phyloP scores from a whole-genome alignment of 1,140 invertebrate species.

The Centruroides vittatus region DNA sequence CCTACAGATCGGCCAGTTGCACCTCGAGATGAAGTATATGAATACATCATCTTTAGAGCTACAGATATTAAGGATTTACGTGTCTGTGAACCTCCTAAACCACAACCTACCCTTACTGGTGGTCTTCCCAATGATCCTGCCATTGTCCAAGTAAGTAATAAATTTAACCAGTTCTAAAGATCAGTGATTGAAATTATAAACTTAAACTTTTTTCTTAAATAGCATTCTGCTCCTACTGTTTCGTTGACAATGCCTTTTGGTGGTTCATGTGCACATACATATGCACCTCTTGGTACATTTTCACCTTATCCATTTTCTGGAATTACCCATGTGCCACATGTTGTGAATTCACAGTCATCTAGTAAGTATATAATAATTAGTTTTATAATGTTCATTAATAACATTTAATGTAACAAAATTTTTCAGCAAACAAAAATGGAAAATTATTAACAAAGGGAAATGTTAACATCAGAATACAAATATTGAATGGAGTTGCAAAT shows the following conservation, averaged over 20 bases:
- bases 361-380: too few relatives aligned
- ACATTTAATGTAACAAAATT: too few relatives aligned
- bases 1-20: constrained; percentile 84
- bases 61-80: constrained; percentile 98
- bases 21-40: constrained; percentile 93
- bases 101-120: constrained; percentile 36
- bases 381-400: too few relatives aligned
- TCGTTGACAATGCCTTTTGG: neutral
- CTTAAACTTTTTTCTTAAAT: neutral
- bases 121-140: constrained; percentile 74
- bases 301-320: constrained; percentile 4
- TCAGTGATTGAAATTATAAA: neutral
- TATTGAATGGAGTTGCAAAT: too few relatives aligned
- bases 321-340: neutral
- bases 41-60: constrained; percentile 95
- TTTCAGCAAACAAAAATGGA: too few relatives aligned
- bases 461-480: too few relatives aligned
- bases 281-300: neutral
- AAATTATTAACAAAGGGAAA: too few relatives aligned
- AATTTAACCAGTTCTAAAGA: neutral
- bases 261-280: constrained; percentile 1
- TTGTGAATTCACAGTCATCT: too few relatives aligned
- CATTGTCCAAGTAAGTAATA: constrained; percentile 46
- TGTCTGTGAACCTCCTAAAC: constrained; percentile 61
- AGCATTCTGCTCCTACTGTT: constrained; percentile 13